Evolutionary conservation across 2,113 vertebrate genomes (phyloP).

Genomic region (Phaethon lepturus): DNA sequence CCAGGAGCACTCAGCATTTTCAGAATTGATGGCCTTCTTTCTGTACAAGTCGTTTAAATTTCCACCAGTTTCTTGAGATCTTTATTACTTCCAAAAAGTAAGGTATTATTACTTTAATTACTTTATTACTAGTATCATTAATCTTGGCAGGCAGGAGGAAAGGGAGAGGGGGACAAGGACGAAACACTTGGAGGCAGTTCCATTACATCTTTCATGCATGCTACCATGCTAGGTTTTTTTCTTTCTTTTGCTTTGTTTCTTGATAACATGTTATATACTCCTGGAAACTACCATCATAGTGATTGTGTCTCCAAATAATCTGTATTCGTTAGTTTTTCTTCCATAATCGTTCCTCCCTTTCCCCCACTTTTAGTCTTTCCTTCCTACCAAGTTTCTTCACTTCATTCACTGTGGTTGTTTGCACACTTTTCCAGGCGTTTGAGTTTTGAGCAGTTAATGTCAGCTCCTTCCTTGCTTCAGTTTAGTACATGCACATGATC

Average conservation of each 20-base stretch:
- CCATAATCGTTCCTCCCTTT: neutral
- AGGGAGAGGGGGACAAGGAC: fast-evolving
- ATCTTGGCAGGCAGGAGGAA: too few relatives aligned
- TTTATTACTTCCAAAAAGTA: neutral
- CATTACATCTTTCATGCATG: neutral
- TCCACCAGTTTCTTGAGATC: neutral
- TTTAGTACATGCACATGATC: neutral
- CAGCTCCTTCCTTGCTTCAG: neutral
- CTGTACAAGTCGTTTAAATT: neutral
- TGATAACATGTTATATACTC: neutral
- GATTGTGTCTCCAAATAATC: neutral
- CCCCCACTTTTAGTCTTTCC: neutral
- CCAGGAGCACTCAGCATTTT: neutral
- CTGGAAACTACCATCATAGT: neutral
- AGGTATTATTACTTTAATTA: neutral
- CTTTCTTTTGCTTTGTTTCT: neutral
- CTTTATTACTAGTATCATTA: neutral
- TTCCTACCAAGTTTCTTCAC: neutral
- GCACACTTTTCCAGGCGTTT: neutral
- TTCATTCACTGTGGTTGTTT: neutral
- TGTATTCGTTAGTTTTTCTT: neutral
- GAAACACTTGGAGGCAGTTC: neutral
- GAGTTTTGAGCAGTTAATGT: neutral
- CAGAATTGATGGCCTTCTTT: neutral
- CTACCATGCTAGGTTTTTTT: neutral